phyloP scores from a whole-genome alignment of 2,797 vertebrate genomes.

The Anniella stebbinsi region DNA sequence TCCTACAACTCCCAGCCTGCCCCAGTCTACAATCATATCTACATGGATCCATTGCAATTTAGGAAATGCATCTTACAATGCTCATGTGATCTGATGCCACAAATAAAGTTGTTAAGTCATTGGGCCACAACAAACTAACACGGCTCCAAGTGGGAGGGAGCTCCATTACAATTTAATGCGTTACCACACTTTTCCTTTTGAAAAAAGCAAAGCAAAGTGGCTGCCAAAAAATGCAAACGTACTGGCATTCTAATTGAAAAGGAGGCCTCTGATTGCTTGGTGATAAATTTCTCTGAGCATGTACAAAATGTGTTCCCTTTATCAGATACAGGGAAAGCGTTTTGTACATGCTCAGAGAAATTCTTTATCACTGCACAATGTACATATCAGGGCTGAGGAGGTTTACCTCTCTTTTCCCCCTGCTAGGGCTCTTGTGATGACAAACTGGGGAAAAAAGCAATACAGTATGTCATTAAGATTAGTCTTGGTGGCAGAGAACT shows the following conservation, averaged over 20 bases:
- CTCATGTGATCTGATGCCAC: neutral
- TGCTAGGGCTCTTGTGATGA: neutral
- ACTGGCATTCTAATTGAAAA: neutral
- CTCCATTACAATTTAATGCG: neutral
- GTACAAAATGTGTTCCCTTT: too few relatives aligned
- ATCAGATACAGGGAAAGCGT: neutral
- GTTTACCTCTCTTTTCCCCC: too few relatives aligned
- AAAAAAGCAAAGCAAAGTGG: neutral
- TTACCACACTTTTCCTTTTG: neutral
- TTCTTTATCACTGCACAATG: too few relatives aligned
- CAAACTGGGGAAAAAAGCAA: neutral
- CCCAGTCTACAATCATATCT: too few relatives aligned
- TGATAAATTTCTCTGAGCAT: neutral
- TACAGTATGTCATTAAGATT: too few relatives aligned
- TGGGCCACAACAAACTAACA: neutral
- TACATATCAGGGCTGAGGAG: too few relatives aligned
- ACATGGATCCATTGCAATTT: neutral
- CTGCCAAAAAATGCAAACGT: neutral
- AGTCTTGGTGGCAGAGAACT: too few relatives aligned
- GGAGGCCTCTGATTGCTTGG: neutral
- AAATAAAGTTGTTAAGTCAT: neutral
- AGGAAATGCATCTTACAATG: neutral
- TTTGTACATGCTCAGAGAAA: neutral
- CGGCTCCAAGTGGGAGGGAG: neutral
- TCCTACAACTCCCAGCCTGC: too few relatives aligned